phyloP scores from a whole-genome alignment of 2,888 invertebrate species.

The Cremastobaeus sp. region DNA sequence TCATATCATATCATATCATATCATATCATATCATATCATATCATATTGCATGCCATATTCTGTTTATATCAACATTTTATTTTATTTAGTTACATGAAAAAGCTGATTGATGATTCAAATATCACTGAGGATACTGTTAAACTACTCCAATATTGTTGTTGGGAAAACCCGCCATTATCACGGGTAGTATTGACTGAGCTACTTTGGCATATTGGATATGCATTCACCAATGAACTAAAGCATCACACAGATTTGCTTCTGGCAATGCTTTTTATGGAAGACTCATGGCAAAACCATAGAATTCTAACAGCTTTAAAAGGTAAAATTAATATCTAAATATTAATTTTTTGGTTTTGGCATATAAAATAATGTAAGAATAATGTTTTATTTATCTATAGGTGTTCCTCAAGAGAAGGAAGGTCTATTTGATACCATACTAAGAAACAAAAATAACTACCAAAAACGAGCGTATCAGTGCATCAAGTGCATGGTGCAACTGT shows the following conservation, averaged over 20 bases:
- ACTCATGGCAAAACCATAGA: constrained; percentile 97
- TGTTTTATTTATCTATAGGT: constrained; percentile 73
- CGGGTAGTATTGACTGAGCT: constrained; percentile 92
- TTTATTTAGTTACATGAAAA: constrained; percentile 89
- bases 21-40: too few species aligned
- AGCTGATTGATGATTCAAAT: constrained; percentile 95
- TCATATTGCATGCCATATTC: too few species aligned
- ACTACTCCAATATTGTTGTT: constrained; percentile 94
- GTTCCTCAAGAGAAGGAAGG: constrained; percentile 93
- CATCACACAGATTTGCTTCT: constrained; percentile 94
- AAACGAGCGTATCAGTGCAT: constrained; percentile 98
- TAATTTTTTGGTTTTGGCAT: too few species aligned
- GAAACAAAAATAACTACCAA: constrained; percentile 96
- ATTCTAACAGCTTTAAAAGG: constrained; percentile 96
- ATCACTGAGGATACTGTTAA: constrained; percentile 94
- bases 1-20: background rate
- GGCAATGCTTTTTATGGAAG: constrained; percentile 92
- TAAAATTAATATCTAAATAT: constrained; percentile 63
- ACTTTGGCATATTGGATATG: constrained; percentile 91
- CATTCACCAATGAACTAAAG: constrained; percentile 95
- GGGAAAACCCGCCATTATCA: constrained; percentile 98
- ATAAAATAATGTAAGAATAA: too few species aligned
- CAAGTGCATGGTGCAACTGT: constrained; percentile 94
- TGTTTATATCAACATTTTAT: constrained; percentile 15
- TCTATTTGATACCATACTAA: constrained; percentile 93